A percentile compares a stretch with the other conserved stretches of the same genome.
phyloP scores from a whole-genome alignment of 2,113 vertebrate genomes.

The Fukomys damarensis region DNA sequence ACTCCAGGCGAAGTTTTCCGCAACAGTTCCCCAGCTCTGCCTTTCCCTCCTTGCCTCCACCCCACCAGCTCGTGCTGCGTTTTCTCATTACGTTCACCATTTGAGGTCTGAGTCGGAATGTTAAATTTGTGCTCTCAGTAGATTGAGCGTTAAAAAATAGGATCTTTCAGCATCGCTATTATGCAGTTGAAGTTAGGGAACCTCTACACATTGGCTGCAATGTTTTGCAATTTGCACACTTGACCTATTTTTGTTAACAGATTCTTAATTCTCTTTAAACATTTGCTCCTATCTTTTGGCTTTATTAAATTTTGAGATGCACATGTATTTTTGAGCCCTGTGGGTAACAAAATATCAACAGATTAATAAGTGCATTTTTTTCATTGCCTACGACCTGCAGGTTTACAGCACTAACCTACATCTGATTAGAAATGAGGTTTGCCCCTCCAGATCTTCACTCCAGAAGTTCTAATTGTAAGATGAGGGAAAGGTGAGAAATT shows the following conservation, averaged over 20 bases:
- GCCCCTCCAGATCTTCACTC: neutral
- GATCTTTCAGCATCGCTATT: neutral
- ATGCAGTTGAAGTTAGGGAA: slow-evolving; percentile 24
- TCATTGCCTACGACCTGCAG: neutral
- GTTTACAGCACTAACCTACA: slow-evolving; percentile 10
- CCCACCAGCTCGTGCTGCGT: neutral
- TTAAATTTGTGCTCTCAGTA: slow-evolving; percentile 7
- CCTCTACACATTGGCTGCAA: neutral
- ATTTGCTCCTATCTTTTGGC: slow-evolving; percentile 61
- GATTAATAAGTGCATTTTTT: slow-evolving; percentile 52
- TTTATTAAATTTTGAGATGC: slow-evolving; percentile 75
- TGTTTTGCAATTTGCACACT: slow-evolving; percentile 44
- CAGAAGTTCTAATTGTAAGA: neutral
- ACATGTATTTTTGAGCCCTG: slow-evolving; percentile 63
- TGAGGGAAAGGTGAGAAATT: neutral
- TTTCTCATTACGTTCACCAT: neutral
- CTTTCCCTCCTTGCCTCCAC: neutral
- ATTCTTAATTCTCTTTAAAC: slow-evolving; percentile 75
- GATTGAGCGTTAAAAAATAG: neutral
- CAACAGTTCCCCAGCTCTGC: accelerated
- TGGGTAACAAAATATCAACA: slow-evolving; percentile 69
- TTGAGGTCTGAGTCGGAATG: neutral
- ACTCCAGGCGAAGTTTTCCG: neutral
- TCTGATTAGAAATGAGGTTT: slow-evolving; percentile 44
- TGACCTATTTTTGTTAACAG: slow-evolving; percentile 76